A percentile compares a stretch with the other conserved stretches of the same genome.
These are phyloP conservation scores for Pterocles burchelli DNA, from an alignment of 2,113 vertebrate species.

Conservation along the genomic window DNA sequence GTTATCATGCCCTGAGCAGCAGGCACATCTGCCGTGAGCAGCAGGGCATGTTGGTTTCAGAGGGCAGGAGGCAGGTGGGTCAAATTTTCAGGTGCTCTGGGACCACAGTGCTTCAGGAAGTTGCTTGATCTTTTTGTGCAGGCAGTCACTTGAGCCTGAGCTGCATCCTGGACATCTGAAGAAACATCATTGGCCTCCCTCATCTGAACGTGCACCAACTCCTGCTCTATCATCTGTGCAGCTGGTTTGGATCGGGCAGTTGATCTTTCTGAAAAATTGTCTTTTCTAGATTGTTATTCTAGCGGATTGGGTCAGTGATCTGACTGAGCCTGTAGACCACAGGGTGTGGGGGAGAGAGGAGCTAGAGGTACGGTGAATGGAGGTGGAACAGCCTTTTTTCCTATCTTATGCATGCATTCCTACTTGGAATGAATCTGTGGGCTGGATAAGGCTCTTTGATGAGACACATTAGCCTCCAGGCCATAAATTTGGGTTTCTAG, in stretches of 20 bases:
- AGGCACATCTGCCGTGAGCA: too few species aligned
- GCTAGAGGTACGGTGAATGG: neutral
- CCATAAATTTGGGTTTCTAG: neutral
- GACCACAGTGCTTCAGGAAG: neutral
- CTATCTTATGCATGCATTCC: neutral
- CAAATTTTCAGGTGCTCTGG: neutral
- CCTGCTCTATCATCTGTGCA: neutral
- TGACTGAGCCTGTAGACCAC: neutral
- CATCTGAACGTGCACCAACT: neutral
- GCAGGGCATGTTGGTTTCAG: neutral
- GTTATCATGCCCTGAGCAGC: neutral
- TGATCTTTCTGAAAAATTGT: neutral
- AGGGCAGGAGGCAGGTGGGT: rapidly evolving
- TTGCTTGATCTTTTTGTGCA: neutral
- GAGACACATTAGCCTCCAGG: neutral
- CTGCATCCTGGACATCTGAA: neutral
- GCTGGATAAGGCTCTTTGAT: neutral
- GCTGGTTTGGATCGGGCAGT: neutral
- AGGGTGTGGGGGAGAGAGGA: neutral
- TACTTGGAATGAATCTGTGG: neutral
- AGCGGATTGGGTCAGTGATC: neutral
- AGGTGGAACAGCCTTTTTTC: neutral
- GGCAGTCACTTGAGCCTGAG: neutral
- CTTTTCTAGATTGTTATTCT: neutral
- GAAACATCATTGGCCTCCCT: neutral